phyloP scores from a whole-genome alignment of 2,888 invertebrate genomes.

The Venusia cambrica region DNA sequence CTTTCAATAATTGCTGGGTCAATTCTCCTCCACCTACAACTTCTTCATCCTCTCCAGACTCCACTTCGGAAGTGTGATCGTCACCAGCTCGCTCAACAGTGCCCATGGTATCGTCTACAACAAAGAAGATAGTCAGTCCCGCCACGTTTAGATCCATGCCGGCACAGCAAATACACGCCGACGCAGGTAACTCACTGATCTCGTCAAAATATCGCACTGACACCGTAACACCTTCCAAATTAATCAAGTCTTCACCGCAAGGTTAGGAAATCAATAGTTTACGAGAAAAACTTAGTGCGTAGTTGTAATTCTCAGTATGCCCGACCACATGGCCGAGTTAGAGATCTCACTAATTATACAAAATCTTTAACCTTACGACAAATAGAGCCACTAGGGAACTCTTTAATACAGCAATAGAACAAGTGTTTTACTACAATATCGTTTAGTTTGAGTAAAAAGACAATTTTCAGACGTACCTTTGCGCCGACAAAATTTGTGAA shows the following conservation, averaged over 20 bases:
- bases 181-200: constrained; percentile 30
- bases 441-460: constrained; percentile 39
- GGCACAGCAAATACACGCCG: constrained; percentile 32
- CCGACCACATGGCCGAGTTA: constrained; percentile 70
- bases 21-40: constrained; percentile 76
- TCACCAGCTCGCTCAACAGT: constrained; percentile 84
- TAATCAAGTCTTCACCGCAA: constrained; percentile 17
- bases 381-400: constrained; percentile 25
- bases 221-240: constrained; percentile 25
- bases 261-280: constrained; percentile 33
- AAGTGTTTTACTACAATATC: constrained; percentile 31
- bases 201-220: constrained; percentile 19
- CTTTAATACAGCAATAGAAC: constrained; percentile 23
- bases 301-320: constrained; percentile 59
- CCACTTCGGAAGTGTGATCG: constrained; percentile 83
- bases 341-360: constrained; percentile 31
- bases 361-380: constrained; percentile 32
- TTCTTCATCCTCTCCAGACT: constrained; percentile 85
- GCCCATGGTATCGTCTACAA: constrained; percentile 80
- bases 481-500: constrained; percentile 67
- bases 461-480: constrained; percentile 63
- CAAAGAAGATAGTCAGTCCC: constrained; percentile 47
- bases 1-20: constrained; percentile 67
- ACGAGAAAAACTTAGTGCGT: constrained; percentile 68
- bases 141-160: constrained; percentile 67